Conservation (phyloP, 2,113 vertebrate species). For the Pedionomus torquatus region DNA sequence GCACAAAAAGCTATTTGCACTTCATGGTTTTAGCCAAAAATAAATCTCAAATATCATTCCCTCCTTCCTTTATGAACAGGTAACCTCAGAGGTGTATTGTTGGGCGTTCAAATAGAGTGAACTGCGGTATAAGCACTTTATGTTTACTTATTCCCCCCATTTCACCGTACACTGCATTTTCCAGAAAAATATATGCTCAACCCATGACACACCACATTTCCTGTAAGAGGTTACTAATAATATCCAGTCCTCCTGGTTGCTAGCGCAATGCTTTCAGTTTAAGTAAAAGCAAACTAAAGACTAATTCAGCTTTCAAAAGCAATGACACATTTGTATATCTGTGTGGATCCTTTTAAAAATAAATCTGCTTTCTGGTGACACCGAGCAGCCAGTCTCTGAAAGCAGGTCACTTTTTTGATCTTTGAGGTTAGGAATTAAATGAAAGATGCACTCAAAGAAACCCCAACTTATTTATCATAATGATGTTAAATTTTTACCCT, state of each 20-base stretch:
- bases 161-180: constrained; percentile 20
- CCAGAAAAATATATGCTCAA: constrained; percentile 19
- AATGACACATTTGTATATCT: neutral
- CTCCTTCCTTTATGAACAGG: constrained; percentile 31
- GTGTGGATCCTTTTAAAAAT: neutral
- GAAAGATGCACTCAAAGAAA: neutral
- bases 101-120: constrained; percentile 16
- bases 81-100: constrained; percentile 16
- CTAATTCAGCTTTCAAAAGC: constrained; percentile 1
- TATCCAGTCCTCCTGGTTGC: constrained; percentile 10
- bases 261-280: neutral
- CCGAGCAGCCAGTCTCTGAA: neutral
- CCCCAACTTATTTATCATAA: neutral
- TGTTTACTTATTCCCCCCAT: constrained; percentile 29
- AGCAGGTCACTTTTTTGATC: neutral
- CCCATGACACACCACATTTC: constrained; percentile 3
- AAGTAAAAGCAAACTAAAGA: constrained; percentile 23
- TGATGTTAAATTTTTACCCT: neutral
- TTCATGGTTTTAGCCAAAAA: constrained; percentile 50
- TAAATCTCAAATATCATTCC: constrained; percentile 19
- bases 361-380: neutral
- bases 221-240: constrained; percentile 52
- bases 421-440: neutral
- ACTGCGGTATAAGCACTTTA: constrained; percentile 23
- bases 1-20: constrained; percentile 9